Evolutionary conservation across 2,797 vertebrate species (phyloP), one percentile per base, ranked within the genome.

Genomic region (Muscicapa striata): DNA sequence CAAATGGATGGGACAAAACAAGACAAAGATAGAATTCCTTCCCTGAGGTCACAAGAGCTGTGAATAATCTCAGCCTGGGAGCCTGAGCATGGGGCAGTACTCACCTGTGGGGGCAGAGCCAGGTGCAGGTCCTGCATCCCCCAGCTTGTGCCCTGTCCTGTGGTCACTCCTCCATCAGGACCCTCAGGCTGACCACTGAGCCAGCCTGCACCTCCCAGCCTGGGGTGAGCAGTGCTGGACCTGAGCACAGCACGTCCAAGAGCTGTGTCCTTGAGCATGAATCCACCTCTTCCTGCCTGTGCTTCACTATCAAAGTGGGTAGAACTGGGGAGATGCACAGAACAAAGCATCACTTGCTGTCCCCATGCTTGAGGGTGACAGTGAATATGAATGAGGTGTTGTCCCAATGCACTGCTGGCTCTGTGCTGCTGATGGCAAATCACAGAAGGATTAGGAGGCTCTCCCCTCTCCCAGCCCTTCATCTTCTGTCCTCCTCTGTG

Each of bases 301-400:
- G 27, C 61, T 49, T 22, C 61, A 5, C 20, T 7, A 10, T 21
- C 85, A 3, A 4, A 43, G 30, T 23, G 48, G 38, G 61, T 20
- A 22, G n/a, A 57, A 22, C 34, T 45, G 81, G 45, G 75, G 34
- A 66, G 27, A 19, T 30, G n/a, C 48, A 70, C 62, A 63, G 36
- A 34, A 34, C 0, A 3, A 63, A 41, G 34, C 8, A 2, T 9
- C 21, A 1, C 34, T 27, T 30, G 34, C 41, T 61, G 61, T 79
- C 10, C 2, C 29, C 0, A 0, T 15, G 51, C 20, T 0, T 72
- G 63, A 52, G 23, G 46, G 55, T 58, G 72, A 36, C 29, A 24
- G 43, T 0, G 1, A n/a, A 20, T 3, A 49, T 0, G 5, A 84
- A 12, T 3, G 23, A 5, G 5, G 21, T 1, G 0, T 14, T 75